Base-by-base conservation (phyloP, 1,140 invertebrate species). In the Drosophila kikkawai region DNA sequence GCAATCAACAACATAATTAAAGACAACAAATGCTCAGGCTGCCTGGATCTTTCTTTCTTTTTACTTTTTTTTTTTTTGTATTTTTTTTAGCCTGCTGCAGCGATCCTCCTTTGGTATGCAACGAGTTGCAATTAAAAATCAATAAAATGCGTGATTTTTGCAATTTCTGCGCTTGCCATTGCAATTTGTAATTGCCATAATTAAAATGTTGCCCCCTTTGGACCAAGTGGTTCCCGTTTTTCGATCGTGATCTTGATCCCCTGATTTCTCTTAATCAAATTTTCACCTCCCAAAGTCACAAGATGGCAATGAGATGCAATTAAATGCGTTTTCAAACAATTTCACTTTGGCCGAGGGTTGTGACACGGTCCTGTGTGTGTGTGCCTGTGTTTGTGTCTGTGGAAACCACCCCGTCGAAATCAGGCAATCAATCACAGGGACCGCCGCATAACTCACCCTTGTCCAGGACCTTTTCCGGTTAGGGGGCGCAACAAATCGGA, bases 101-200 rank as follows among this genome's bases (percentile, higher is more conserved):
- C 71, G 58, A 75, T 75, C 69, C 48, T 45, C 56, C 34, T 63
- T 80, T 85, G 85, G 85, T 90, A 90, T 90, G 85, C 85, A 90
- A 90, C 79, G 82, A 91, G 86, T 73, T 82, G 85, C 85, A 90
- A 90, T 90, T 90, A 90, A 90, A 90, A 90, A 90, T 90, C 85
- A 90, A 90, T 90, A 90, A 90, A 90, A 90, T 90, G 85, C 86
- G 85, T 90, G 85, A 90, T 90, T 90, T 90, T 82, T 85, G 85
- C 71, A 90, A 88, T 88, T 90, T 88, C 80, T 80, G 77, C 84
- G 75, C 76, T 76, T 69, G 75, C 51, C 76, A 84, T 68, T 78
- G 84, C 85, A 88, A 88, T 88, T 84, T 88, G 84, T 88, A 88
- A 88, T 88, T 88, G 84, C 85, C 70, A 88, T 85, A 90, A 88